Evolutionary conservation across 2,113 vertebrate species (phyloP).

Genomic region (Microcebus griseorufus): DNA sequence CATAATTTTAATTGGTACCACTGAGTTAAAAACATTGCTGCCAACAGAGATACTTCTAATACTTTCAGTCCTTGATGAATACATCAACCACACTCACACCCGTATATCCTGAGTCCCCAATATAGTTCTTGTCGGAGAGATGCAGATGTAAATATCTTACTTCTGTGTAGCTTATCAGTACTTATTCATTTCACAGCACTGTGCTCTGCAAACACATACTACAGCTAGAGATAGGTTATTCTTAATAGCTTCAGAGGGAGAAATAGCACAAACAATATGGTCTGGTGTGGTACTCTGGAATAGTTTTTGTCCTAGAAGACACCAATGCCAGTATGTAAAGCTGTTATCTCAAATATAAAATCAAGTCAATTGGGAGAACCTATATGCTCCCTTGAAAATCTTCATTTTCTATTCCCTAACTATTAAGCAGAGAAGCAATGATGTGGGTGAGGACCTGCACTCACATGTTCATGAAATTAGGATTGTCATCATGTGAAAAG

Average conservation of each 20-base stretch:
- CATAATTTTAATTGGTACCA: not conserved
- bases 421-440: not conserved
- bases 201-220: not conserved
- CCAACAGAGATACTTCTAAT: not conserved
- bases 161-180: not conserved
- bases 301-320: conserved; percentile 6
- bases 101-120: not conserved
- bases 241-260: conserved; percentile 35
- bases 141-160: not conserved
- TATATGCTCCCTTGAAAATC: not conserved
- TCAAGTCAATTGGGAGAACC: not conserved
- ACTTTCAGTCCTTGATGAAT: not conserved
- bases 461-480: not conserved
- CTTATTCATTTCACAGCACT: not conserved
- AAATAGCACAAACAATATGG: not conserved
- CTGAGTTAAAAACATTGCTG: not conserved
- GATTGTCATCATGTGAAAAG: not conserved
- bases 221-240: not conserved
- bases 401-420: not conserved
- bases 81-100: not conserved
- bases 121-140: not conserved
- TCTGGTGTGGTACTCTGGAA: not conserved
- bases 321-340: not conserved
- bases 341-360: conserved; percentile 5
- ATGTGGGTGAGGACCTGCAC: not conserved